phyloP scores from a whole-genome alignment of 2,797 vertebrate species.

The Notolabrus celidotus region DNA sequence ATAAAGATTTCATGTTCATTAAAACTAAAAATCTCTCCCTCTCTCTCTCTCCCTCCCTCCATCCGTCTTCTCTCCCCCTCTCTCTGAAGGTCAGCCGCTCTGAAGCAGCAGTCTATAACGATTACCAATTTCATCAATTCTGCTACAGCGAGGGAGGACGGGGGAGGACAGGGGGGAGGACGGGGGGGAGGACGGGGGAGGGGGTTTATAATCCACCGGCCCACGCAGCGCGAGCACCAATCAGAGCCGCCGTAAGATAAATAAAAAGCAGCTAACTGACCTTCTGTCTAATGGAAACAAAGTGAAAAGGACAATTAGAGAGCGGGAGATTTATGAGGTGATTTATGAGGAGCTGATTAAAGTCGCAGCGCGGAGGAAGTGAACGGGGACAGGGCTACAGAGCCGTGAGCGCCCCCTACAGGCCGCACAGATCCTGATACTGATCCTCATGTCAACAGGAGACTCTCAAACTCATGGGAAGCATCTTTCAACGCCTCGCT shows the following conservation, averaged over 20 bases:
- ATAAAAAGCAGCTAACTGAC: constrained; percentile 29
- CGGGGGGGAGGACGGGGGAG: neutral
- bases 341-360: constrained; percentile 40
- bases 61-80: constrained; percentile 2
- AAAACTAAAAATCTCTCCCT: constrained; percentile 24
- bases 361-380: constrained; percentile 7
- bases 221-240: constrained; percentile 24
- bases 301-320: constrained; percentile 61
- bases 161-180: neutral
- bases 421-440: too few species aligned
- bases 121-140: constrained; percentile 72
- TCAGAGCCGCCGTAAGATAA: constrained; percentile 28
- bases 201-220: constrained; percentile 1
- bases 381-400: neutral
- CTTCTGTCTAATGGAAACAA: constrained; percentile 36
- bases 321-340: constrained; percentile 37
- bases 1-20: constrained; percentile 47
- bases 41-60: neutral
- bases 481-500: too few species aligned
- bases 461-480: too few species aligned
- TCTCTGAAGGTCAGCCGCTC: constrained; percentile 62
- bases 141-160: constrained; percentile 14
- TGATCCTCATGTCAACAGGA: too few species aligned
- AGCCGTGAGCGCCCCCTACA: neutral
- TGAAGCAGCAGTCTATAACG: constrained; percentile 44